phyloP scores from a whole-genome alignment of 23 tunicate genomes.

The Styela plicata region DNA sequence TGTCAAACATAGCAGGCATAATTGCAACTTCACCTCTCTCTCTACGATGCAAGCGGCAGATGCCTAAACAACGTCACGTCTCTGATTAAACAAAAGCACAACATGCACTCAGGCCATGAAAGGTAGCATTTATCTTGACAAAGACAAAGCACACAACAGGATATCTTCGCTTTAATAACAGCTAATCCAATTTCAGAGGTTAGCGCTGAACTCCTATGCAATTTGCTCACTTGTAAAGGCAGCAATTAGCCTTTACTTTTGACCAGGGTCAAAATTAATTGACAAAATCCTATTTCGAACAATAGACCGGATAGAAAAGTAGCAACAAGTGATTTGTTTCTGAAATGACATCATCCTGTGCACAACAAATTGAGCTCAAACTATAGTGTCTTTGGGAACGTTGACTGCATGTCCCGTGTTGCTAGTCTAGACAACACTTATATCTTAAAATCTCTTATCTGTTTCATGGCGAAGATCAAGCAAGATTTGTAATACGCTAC shows the following conservation, averaged over 20 bases:
- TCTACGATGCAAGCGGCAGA: slow-evolving; percentile 22
- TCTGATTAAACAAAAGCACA: slow-evolving; percentile 11
- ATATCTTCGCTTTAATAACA: slow-evolving; percentile 16
- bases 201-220: neutral
- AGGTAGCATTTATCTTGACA: slow-evolving; percentile 26
- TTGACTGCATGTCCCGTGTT: neutral
- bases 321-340: neutral
- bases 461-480: no score
- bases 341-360: neutral
- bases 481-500: no score
- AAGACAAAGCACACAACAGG: slow-evolving; percentile 28
- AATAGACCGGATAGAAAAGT: slow-evolving; percentile 13
- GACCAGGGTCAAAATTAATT: neutral
- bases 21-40: slow-evolving; percentile 11
- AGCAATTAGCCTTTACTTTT: neutral
- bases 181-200: slow-evolving; percentile 28
- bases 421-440: neutral
- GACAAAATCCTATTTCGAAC: neutral
- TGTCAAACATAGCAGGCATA: slow-evolving; percentile 12
- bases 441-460: no score
- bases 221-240: slow-evolving; percentile 4
- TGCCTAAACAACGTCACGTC: neutral
- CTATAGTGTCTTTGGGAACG: neutral
- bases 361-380: slow-evolving; percentile 3
- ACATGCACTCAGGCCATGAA: neutral